Evolutionary conservation across 2,113 vertebrate species (phyloP).

Genomic region (Panthera uncia): DNA sequence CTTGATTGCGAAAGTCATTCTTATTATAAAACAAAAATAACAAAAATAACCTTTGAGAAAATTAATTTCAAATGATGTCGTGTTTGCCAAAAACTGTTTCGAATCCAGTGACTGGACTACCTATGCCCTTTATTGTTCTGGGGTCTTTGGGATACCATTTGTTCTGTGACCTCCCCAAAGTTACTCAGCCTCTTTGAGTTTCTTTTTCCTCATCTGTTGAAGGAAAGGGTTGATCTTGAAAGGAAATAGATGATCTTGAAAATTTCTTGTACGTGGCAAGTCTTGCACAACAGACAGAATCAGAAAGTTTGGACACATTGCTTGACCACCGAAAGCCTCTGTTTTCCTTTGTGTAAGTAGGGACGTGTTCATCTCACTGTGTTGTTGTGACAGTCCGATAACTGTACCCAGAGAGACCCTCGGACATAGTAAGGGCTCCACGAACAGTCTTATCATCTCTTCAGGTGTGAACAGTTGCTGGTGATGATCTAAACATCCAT

Average conservation of each 20-base stretch:
- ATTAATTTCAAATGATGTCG: not conserved
- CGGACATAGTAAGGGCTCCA: accelerated
- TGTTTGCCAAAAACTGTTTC: not conserved
- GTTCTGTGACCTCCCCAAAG: not conserved
- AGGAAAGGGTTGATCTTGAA: not conserved
- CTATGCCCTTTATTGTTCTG: not conserved
- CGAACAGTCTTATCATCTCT: not conserved
- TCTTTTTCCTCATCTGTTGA: not conserved
- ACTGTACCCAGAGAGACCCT: not conserved
- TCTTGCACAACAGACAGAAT: not conserved
- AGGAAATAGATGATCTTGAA: not conserved
- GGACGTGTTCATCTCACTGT: accelerated
- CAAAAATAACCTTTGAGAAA: not conserved
- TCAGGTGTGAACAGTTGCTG: no score
- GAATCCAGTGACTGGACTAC: not conserved
- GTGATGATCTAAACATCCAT: accelerated
- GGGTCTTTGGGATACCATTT: not conserved
- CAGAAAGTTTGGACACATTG: not conserved
- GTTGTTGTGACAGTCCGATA: not conserved
- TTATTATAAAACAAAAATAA: not conserved
- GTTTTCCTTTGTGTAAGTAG: not conserved
- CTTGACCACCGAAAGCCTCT: not conserved
- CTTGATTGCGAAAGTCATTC: not conserved
- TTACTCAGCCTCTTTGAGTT: not conserved
- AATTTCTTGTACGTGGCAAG: not conserved